phyloP scores from a whole-genome alignment of 2,888 invertebrate species.

The Coleophora flavipennella region DNA sequence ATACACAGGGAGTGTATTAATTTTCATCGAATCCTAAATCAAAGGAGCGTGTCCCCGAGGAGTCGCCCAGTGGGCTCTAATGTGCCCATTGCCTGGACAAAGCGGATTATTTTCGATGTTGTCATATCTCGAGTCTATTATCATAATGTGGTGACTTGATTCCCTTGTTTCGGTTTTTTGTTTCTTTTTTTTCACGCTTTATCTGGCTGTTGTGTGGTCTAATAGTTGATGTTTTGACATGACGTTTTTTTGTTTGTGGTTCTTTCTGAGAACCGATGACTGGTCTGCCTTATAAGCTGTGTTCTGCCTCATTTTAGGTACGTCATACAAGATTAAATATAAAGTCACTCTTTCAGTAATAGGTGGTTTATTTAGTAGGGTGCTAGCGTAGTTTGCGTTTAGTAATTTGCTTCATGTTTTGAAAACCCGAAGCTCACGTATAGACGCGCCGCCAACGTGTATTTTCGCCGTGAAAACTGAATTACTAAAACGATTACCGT shows the following conservation, averaged over 20 bases:
- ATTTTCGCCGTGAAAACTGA: conserved; percentile 38
- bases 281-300: conserved; percentile 14
- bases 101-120: conserved; percentile 64
- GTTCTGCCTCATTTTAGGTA: conserved; percentile 25
- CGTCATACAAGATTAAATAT: conserved; percentile 29
- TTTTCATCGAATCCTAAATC: conserved; percentile 62
- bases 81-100: conserved; percentile 56
- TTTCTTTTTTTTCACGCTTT: conserved; percentile 32
- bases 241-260: conserved; percentile 14
- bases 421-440: conserved; percentile 26
- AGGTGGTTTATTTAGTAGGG: not conserved
- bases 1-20: conserved; percentile 40
- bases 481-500: conserved; percentile 47
- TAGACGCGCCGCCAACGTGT: conserved; percentile 14
- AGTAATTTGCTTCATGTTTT: conserved; percentile 21
- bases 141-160: conserved; percentile 61
- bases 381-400: not conserved
- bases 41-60: conserved; percentile 56
- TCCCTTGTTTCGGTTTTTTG: conserved; percentile 45
- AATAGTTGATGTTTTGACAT: conserved; percentile 25
- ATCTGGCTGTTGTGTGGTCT: conserved; percentile 51
- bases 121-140: conserved; percentile 62
- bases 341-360: conserved; percentile 19
- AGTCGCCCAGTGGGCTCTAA: conserved; percentile 38
- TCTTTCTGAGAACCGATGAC: conserved; percentile 25